Base-by-base conservation (phyloP, 2,888 invertebrate genomes). In the Sinopyrophorus schimmeli region DNA sequence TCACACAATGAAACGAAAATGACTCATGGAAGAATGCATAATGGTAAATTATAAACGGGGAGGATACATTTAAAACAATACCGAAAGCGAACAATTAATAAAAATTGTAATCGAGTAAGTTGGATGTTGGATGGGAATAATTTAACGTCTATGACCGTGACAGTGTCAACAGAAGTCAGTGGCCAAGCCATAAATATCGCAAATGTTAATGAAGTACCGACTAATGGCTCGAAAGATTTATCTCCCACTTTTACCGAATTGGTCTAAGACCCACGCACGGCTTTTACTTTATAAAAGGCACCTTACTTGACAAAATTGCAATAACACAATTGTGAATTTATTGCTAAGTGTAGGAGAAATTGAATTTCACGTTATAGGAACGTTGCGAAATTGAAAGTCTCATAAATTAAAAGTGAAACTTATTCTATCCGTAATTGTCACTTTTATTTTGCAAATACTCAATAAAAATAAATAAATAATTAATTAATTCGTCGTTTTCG, bases 61-160 rank as follows among this genome's bases (percentile, higher is more conserved):
- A n/a, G n/a, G n/a, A n/a, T n/a, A n/a, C n/a, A n/a, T n/a, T n/a
- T n/a, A n/a, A n/a, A n/a, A n/a, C n/a, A n/a, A n/a, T n/a, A n/a
- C n/a, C n/a, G n/a, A n/a, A n/a, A n/a, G n/a, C n/a, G n/a, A n/a
- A n/a, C n/a, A n/a, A n/a, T n/a, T n/a, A n/a, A n/a, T n/a, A n/a
- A n/a, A n/a, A n/a, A n/a, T n/a, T n/a, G n/a, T n/a, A n/a, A n/a
- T n/a, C n/a, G 5, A 5, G 14, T 3, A 30, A 30, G 14, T 31
- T n/a, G 14, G 14, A 11, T 16, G 26, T 42, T 18, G 23, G 34
- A 38, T 44, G 30, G 17, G 44, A 50, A 50, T 50, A 44, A 44
- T 50, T 44, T 43, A 38, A 31, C 31, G 42, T 39, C 44, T 44
- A 39, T 44, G 49, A 44, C 49, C 49, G 46, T 50, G 44, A 50